Evolutionary conservation across 2,113 vertebrate species (phyloP).

Genomic region (Clinocottus analis): DNA sequence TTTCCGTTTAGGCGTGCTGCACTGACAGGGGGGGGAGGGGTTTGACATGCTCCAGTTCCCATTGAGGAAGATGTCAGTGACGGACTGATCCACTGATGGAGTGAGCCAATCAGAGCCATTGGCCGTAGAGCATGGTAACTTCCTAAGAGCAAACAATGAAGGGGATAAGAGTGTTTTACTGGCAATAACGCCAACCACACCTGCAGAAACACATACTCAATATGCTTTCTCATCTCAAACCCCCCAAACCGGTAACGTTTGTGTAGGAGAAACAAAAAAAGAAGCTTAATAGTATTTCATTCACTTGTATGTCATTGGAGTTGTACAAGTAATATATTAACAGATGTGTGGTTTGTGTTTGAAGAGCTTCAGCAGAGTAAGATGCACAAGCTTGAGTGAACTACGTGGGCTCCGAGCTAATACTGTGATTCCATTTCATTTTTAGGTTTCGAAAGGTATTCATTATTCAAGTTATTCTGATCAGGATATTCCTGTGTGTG

Average conservation of each 20-base stretch:
- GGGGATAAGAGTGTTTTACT: not conserved
- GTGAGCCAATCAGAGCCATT: conserved; percentile 85
- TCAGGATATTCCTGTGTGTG: not conserved
- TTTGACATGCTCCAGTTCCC: conserved; percentile 96
- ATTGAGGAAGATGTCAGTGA: conserved; percentile 87
- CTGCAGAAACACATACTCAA: not conserved
- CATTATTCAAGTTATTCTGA: conserved; percentile 43
- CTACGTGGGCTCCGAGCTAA: not conserved
- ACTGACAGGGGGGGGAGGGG: conserved; percentile 93
- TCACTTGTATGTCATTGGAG: not conserved
- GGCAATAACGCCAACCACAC: not conserved
- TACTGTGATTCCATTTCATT: conserved; percentile 20
- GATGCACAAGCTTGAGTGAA: not conserved
- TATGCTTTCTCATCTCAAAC: not conserved
- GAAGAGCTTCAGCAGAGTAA: not conserved
- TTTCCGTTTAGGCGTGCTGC: conserved; percentile 88
- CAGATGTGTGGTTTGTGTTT: not conserved
- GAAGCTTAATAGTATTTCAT: not conserved
- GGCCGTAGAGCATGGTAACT: conserved; percentile 71
- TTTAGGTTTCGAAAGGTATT: conserved; percentile 26
- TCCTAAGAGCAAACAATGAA: conserved; percentile 56
- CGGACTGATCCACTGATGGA: conserved; percentile 82
- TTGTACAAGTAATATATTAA: not conserved
- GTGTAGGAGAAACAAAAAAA: not conserved
- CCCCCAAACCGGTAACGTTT: not conserved